phyloP scores from a whole-genome alignment of 2,113 vertebrate genomes.

The Todiramphus chloris region DNA sequence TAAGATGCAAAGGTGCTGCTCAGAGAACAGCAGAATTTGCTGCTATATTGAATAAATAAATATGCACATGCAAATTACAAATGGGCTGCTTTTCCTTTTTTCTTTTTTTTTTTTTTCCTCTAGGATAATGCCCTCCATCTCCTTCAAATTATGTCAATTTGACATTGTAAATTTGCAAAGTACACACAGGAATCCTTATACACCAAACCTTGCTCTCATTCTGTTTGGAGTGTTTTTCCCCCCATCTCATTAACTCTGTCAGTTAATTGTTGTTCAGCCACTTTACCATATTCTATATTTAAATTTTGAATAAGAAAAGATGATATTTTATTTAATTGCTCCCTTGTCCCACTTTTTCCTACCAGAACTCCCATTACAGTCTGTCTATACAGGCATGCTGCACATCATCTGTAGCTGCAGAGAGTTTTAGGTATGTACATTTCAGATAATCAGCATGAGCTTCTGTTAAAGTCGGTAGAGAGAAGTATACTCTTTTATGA shows the following conservation, averaged over 20 bases:
- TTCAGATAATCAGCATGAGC: neutral
- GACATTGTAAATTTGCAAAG: constrained; percentile 47
- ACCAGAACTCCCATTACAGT: constrained; percentile 24
- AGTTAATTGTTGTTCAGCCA: constrained; percentile 39
- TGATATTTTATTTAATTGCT: constrained; percentile 41
- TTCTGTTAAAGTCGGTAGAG: neutral
- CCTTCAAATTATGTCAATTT: constrained; percentile 52
- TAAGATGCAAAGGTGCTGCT: constrained; percentile 34
- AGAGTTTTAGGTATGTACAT: neutral
- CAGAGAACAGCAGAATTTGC: constrained; percentile 39
- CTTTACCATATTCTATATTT: constrained; percentile 23
- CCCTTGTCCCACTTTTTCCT: constrained; percentile 2
- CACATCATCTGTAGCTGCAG: neutral
- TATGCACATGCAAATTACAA: constrained; percentile 58
- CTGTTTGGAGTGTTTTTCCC: neutral
- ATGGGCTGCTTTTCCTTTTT: neutral
- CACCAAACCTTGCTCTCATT: neutral
- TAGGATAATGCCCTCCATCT: neutral
- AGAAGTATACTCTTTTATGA: neutral
- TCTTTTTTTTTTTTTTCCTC: neutral
- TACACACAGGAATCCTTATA: constrained; percentile 34
- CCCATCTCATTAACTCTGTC: constrained; percentile 37
- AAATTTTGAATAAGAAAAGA: constrained; percentile 50
- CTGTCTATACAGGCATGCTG: neutral
- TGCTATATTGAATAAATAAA: constrained; percentile 54